phyloP scores from a whole-genome alignment of 2,888 invertebrate genomes.

The Hypolimnas misippus region DNA sequence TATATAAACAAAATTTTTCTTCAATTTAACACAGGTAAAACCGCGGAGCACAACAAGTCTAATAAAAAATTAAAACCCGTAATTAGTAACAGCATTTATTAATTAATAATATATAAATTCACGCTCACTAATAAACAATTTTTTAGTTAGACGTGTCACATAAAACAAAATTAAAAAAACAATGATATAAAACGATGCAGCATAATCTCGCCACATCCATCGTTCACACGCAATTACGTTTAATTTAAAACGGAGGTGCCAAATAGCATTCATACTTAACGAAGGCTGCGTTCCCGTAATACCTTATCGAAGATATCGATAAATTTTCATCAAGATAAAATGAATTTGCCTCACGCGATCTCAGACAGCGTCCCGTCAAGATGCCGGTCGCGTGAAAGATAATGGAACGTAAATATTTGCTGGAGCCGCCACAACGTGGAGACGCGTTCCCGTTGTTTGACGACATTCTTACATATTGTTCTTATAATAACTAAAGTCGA shows the following conservation, averaged over 20 bases:
- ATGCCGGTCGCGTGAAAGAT: constrained; percentile 54
- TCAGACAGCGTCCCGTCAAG: constrained; percentile 38
- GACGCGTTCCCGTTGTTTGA: constrained; percentile 43
- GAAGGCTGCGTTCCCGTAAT: constrained; percentile 36
- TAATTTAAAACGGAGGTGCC: constrained; percentile 36
- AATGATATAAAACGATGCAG: neutral
- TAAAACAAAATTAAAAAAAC: neutral
- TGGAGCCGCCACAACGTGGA: constrained; percentile 47
- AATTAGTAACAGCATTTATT: too few relatives aligned
- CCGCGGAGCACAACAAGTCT: too few relatives aligned
- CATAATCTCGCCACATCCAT: neutral
- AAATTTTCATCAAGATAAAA: constrained; percentile 44
- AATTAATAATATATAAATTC: too few relatives aligned
- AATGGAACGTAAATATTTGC: constrained; percentile 71
- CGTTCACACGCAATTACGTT: constrained; percentile 33
- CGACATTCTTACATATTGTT: constrained; percentile 41
- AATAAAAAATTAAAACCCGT: too few relatives aligned
- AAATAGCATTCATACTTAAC: constrained; percentile 35
- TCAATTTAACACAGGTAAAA: too few relatives aligned
- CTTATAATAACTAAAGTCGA: neutral
- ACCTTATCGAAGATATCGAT: constrained; percentile 42
- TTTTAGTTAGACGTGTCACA: neutral
- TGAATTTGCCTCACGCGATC: constrained; percentile 40
- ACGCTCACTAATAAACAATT: too few relatives aligned
- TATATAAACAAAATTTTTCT: too few relatives aligned